These are phyloP conservation scores for Hemichromis elongatus DNA, from an alignment of 2,113 vertebrate genomes.

Conservation along the genomic window DNA sequence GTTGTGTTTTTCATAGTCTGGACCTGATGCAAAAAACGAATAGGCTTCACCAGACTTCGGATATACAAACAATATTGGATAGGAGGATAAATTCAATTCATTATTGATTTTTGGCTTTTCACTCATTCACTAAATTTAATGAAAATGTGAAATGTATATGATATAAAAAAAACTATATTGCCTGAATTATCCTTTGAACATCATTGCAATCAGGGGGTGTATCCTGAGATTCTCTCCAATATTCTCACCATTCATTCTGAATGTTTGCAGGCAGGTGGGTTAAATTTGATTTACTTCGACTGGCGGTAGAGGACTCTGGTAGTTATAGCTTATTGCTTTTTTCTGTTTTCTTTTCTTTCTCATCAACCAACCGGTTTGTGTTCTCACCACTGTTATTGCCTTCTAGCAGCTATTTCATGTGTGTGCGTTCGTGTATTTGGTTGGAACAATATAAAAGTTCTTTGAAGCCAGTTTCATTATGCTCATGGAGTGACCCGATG, in stretches of 20 bases:
- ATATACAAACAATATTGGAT: neutral
- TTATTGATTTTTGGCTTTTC: neutral
- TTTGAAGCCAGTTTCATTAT: neutral
- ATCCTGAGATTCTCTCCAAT: neutral
- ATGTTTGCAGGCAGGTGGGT: constrained; percentile 10
- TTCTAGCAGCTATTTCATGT: constrained; percentile 14
- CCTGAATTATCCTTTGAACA: neutral
- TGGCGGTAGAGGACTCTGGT: constrained; percentile 7
- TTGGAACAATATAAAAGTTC: constrained; percentile 33
- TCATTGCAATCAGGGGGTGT: neutral
- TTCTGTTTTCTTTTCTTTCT: neutral
- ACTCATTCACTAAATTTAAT: neutral
- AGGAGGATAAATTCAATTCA: neutral
- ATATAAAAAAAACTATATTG: neutral
- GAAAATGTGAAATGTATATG: neutral
- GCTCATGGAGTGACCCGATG: neutral
- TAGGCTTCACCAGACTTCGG: neutral
- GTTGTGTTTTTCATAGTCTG: neutral
- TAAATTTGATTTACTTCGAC: constrained; percentile 43
- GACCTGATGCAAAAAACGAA: neutral
- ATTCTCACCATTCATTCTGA: constrained; percentile 8
- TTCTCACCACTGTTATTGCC: constrained; percentile 33
- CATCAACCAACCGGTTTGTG: neutral
- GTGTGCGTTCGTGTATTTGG: neutral
- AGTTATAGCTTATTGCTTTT: constrained; percentile 56